Base-by-base conservation (phyloP, 1,140 invertebrate species). In the Eupristina koningsbergeri region DNA sequence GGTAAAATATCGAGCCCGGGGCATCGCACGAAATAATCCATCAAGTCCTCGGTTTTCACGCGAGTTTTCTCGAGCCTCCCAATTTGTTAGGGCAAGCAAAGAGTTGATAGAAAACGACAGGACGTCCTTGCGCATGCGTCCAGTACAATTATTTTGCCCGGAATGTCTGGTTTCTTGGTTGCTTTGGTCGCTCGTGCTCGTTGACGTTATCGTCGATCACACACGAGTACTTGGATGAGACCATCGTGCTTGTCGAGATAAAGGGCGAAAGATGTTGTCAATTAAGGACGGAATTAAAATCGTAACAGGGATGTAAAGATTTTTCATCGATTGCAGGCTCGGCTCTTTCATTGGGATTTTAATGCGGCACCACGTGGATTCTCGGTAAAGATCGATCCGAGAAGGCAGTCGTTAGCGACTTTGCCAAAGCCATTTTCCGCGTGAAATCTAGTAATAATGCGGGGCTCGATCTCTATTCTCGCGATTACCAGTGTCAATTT, bases 121-220 rank as follows among this genome's bases (percentile, higher is more conserved):
- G 53, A 26, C 26, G 53, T 19, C 53, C 53, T 58, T 58, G 53
- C 53, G 53, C 53, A 13, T 58, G 19, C 53, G 22, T 26, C 53
- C 22, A 58, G 34, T 29, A 67, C 64, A 45, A 78, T 77, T 78
- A 78, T 78, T 78, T 78, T 61, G 26, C 39, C 45, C 5, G 61
- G 39, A 78, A 64, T 78, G 58, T n/a, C n/a, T 2, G 34, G 39
- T 11, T 41, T 45, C 45, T 64, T n/a, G 26, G 13, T 29, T 29
- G 29, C 19, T 9, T 7, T 31, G 45, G 39, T 3, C 36, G 22
- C 26, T 77, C 2, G 5, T 22, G 53, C 22, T 5, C 53, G 53
- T 3, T 58, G 19, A 26, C 53, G 19, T 58, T 58, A 58, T 58
- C 53, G 53, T 3, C 26, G 53, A 58, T 58, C 53, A 22, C 53